Conservation (phyloP, 2,113 vertebrate species). For the Neolamprologus modestus region DNA sequence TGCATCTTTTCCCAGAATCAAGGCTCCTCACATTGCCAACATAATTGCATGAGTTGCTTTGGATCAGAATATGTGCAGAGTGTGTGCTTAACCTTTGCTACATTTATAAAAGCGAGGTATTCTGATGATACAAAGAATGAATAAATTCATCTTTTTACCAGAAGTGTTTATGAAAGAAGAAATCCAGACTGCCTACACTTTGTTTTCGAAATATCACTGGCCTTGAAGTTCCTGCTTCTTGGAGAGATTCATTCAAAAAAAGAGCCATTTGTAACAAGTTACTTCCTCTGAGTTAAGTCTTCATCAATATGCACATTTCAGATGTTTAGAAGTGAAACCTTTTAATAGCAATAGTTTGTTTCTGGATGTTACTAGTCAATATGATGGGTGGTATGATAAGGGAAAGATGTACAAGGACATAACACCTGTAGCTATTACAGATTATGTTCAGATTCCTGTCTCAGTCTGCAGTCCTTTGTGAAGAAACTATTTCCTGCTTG, state of each 20-base stretch:
- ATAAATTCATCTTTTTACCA: background rate
- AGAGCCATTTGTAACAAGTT: background rate
- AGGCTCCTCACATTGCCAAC: background rate
- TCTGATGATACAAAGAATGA: background rate
- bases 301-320: background rate
- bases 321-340: background rate
- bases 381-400: background rate
- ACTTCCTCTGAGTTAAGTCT: background rate
- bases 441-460: background rate
- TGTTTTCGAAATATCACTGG: background rate
- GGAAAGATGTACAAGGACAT: background rate
- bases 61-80: background rate
- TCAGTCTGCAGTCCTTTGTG: background rate
- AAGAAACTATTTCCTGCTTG: background rate
- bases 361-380: background rate
- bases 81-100: background rate
- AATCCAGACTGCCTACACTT: background rate
- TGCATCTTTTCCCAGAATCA: background rate
- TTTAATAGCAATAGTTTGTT: background rate
- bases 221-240: background rate
- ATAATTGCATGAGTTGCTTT: background rate
- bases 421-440: background rate
- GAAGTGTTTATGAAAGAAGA: background rate
- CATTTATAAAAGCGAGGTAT: background rate
- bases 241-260: background rate